phyloP scores from a whole-genome alignment of 2,113 vertebrate species.

The Neotragus moschatus region DNA sequence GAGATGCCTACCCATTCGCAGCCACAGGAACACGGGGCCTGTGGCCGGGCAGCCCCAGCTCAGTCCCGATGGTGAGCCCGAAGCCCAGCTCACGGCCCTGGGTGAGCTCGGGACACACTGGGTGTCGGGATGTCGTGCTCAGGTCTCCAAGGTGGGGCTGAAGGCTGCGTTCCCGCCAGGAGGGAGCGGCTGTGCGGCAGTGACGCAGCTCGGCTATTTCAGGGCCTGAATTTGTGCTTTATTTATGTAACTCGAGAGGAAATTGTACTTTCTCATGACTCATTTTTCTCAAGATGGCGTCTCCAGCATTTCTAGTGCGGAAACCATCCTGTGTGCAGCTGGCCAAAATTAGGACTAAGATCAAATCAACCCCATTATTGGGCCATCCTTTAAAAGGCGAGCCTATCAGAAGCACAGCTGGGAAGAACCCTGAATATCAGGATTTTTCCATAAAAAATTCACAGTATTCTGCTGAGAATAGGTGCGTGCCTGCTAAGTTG shows the following conservation, averaged over 20 bases:
- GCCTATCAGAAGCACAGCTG: not conserved
- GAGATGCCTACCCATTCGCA: not conserved
- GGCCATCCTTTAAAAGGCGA: not conserved
- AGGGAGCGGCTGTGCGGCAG: not conserved
- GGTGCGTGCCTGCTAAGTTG: not conserved
- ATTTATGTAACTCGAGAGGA: conserved; percentile 42
- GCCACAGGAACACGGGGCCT: too few relatives aligned
- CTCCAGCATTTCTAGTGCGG: not conserved
- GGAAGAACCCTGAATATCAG: not conserved
- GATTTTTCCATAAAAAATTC: not conserved
- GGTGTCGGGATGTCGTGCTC: rapidly evolving
- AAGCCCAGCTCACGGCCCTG: too few relatives aligned
- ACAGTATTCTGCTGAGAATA: not conserved
- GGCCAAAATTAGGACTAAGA: conserved; percentile 14
- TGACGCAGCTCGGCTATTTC: not conserved
- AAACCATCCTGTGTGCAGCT: conserved; percentile 1
- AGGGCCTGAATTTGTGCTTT: conserved; percentile 17
- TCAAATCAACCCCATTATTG: not conserved
- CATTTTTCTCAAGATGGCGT: conserved; percentile 28
- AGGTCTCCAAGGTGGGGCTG: rapidly evolving
- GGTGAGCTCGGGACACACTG: too few relatives aligned
- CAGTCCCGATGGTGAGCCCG: too few relatives aligned
- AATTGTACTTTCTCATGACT: conserved; percentile 56
- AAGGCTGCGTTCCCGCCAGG: not conserved
- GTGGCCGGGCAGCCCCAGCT: not conserved